Conservation (phyloP, 1,140 invertebrate genomes). For the Diorhabda elongata region DNA sequence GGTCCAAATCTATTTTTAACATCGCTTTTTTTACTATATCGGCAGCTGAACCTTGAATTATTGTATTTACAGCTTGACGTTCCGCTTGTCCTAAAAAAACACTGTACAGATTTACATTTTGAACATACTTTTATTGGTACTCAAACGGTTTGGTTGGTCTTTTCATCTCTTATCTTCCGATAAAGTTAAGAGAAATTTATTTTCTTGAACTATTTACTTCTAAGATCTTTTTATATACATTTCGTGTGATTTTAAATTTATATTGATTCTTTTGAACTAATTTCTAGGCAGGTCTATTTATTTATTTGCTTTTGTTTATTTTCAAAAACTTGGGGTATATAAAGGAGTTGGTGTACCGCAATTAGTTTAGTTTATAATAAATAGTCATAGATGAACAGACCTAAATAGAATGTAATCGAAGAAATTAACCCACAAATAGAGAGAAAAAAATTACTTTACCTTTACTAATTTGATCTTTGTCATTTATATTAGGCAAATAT, state of each 20-base stretch:
- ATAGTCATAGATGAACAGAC: neutral
- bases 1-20: constrained; percentile 65
- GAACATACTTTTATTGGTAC: neutral
- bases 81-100: constrained; percentile 72
- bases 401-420: neutral
- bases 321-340: neutral
- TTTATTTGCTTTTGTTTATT: too few species aligned
- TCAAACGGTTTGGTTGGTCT: neutral
- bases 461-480: constrained; percentile 55
- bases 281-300: too few species aligned
- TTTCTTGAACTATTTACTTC: too few species aligned
- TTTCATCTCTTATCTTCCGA: too few species aligned
- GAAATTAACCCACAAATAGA: neutral
- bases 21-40: constrained; percentile 92
- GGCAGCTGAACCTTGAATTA: constrained; percentile 92
- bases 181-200: too few species aligned
- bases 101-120: neutral
- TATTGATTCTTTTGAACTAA: too few species aligned
- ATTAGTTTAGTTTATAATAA: neutral
- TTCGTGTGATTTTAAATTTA: too few species aligned
- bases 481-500: constrained; percentile 74
- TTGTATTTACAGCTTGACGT: constrained; percentile 91
- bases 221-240: too few species aligned
- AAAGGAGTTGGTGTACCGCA: too few species aligned
- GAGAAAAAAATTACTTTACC: constrained; percentile 46